Evolutionary conservation across 2,888 invertebrate genomes (phyloP), one percentile per base, ranked within the genome.

Genomic region (Carpatolechia fugitivella): DNA sequence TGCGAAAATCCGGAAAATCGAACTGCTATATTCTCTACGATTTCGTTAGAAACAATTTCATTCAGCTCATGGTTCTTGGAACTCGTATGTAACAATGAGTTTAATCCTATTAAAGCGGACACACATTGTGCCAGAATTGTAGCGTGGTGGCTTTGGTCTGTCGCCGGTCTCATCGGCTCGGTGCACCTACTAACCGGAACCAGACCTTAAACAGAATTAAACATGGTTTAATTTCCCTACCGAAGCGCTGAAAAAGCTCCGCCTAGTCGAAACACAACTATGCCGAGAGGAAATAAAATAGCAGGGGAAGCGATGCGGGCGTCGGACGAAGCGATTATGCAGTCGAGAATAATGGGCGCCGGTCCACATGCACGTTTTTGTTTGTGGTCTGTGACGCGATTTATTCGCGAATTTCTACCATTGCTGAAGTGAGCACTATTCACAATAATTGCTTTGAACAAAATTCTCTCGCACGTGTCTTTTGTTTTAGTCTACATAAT

Each of bases 331-430:
- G 86, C 89, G 89, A 90, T 90, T 90, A 90, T 90, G 88, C 89
- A 88, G 89, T 87, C 83, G 88, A 90, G 87, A 90, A 89, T 90
- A 90, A 89, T 90, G 88, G 89, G 78, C 80, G 83, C 82, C 85
- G 84, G 86, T 88, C 89, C 86, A 85, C 89, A 86, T 90, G 87
- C 85, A 88, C 89, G 88, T 88, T 89, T 90, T 89, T 89, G 89
- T 90, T 90, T 89, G 90, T 87, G 90, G 89, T 86, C 87, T 87
- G 85, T 87, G 90, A 89, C 87, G 89, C 89, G 88, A 90, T 90
- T 89, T 90, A 90, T 89, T 84, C 83, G 78, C 78, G 85, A 88
- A 88, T 82, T 88, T 87, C 87, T 85, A 82, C 86, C 85, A 80
- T 83, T 80, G 82, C 82, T 82, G 81, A 88, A 88, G 85, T 89